Conservation (phyloP, 2,888 invertebrate species). For the Scotopteryx bipunctaria region DNA sequence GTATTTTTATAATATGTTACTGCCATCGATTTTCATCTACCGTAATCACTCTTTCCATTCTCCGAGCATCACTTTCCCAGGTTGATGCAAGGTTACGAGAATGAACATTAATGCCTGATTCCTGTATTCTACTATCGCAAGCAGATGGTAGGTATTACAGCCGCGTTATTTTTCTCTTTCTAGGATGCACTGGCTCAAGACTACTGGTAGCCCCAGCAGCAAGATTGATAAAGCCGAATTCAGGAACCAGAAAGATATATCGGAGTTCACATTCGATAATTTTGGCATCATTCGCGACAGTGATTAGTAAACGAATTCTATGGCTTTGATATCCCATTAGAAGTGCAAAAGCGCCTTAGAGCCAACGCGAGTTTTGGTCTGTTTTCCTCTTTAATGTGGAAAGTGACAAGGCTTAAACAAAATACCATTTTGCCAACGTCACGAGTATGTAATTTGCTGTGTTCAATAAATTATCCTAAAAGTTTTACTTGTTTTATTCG, state of each 20-base stretch:
- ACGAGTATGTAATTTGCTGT: background rate
- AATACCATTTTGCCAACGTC: background rate
- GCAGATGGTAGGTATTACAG: too few relatives aligned
- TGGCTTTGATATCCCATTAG: conserved; percentile 14
- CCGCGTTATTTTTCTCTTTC: conserved; percentile 33
- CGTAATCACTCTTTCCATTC: too few relatives aligned
- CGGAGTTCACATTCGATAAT: conserved; percentile 68
- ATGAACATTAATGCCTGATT: too few relatives aligned
- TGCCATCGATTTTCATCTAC: too few relatives aligned
- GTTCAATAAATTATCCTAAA: conserved; percentile 13
- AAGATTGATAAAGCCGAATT: conserved; percentile 89
- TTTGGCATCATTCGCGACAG: conserved; percentile 71
- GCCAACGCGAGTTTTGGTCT: background rate
- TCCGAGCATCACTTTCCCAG: too few relatives aligned
- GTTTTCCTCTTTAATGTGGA: background rate
- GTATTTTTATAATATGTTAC: too few relatives aligned
- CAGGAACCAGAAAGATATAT: conserved; percentile 84
- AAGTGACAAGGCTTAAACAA: background rate
- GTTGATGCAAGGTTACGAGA: too few relatives aligned
- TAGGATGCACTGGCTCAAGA: conserved; percentile 83
- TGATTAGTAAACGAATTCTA: conserved; percentile 42
- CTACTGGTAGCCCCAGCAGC: conserved; percentile 89
- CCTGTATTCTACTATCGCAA: too few relatives aligned
- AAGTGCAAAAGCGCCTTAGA: background rate
- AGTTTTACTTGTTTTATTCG: conserved; percentile 31